Evolutionary conservation across 2,113 vertebrate genomes (phyloP), one percentile per base, ranked within the genome.

Genomic region (Poecile atricapillus): DNA sequence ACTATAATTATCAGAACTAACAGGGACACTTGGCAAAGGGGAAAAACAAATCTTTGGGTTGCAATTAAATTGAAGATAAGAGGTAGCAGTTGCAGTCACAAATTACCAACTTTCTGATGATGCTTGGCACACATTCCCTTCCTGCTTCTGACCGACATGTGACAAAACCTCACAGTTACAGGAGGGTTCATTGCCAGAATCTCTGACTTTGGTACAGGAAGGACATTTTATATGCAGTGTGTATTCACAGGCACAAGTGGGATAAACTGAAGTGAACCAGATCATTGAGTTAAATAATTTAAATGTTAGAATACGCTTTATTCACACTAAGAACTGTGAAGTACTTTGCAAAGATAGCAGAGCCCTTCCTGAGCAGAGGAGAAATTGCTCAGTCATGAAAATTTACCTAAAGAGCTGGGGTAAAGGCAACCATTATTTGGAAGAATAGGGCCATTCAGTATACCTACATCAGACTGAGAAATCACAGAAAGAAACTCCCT

Each of bases 1-100:
- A 18, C 73, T 87, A 15, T 87, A 87, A 91, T 89, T 92, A 92
- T 70, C 59, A 73, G 39, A 74, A 75, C 43, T 76, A 77, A 59
- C 43, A 92, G 44, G 62, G 85, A 82, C 0, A 0, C 47, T 94
- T 80, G 76, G 59, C 56, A 64, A 90, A 78, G 52, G 64, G n/a
- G 52, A 39, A 52, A 80, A 63, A 69, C n/a, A 89, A 74, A 75
- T 78, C 59, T 73, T 58, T 50, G 50, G 30, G 18, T 50, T 90
- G 71, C 59, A 77, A 88, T 86, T 77, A 83, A 77, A 83, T 67
- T 70, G 77, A 88, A 88, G 59, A 46, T 5, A 44, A 87, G 69
- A 71, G 19, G 27, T 63, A 46, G 24, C n/a, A 62, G 44, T 60
- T 82, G 27, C 31, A 49, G 33, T 60, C 56, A 82, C 58, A 76